Base-by-base conservation (phyloP, 2,888 invertebrate species). In the Macaria liturata region DNA sequence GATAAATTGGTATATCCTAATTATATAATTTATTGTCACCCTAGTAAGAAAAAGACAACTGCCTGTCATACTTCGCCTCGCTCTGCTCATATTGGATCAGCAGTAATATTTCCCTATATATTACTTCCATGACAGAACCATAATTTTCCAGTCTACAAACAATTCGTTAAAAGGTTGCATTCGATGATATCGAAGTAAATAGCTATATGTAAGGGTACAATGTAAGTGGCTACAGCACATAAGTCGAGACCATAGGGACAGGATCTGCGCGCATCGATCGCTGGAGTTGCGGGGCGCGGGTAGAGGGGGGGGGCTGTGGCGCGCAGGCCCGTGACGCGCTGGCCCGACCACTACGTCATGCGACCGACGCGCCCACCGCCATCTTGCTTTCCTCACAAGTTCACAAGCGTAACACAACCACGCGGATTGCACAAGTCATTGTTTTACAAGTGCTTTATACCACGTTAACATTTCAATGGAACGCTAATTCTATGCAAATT, bases 251-350 rank as follows among this genome's bases (percentile, higher is more conserved):
- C 34, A 37, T 37, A 37, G 34, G 42, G 42, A 42, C 43, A 54
- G 65, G 58, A 53, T 42, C 42, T 42, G 42, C n/a, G 50, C 51
- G 64, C 55, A 76, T 84, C 83, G 83, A 83, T 78, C 79, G 76
- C 39, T 8, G 0, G 50, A 31, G 44, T 0, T n/a, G 50, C 31
- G 44, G 9, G 34, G 46, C 32, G 43, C 39, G 54, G 30, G 47
- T 30, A 7, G 51, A 31, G 54, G 42, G 46, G 3, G 3, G 8
- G 57, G 51, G 54, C 50, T 34, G 59, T 64, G 71, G 52, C 78
- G 83, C 83, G 84, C 84, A 79, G 75, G 83, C 56, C 79, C 62
- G 70, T 70, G 73, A 74, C 77, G 75, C 49, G 48, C 9, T 20
- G n/a, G 72, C 45, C 55, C 48, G 42, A 34, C 77, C 76, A 76